Conservation (phyloP, 2,113 vertebrate species). For the Poecile atricapillus region DNA sequence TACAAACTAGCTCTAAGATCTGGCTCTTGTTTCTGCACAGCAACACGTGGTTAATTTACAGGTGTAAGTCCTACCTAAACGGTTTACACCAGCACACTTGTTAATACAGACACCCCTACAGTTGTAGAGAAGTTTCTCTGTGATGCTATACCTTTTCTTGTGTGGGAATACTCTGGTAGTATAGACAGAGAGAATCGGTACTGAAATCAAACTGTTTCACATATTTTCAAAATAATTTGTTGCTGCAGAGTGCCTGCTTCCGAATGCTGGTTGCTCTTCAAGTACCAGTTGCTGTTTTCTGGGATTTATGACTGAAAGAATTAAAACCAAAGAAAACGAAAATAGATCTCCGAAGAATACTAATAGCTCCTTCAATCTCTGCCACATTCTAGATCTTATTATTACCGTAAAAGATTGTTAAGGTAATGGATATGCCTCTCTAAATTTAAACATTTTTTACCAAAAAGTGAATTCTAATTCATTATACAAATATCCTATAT, state of each 20-base stretch:
- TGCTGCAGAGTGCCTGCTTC: background rate
- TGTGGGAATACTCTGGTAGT: background rate
- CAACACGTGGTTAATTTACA: background rate
- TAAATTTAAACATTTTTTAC: background rate
- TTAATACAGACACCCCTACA: background rate
- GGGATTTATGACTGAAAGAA: conserved; percentile 33
- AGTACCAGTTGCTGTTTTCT: background rate
- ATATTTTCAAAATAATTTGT: background rate
- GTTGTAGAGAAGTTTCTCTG: background rate
- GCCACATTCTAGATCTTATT: background rate
- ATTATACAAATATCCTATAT: background rate
- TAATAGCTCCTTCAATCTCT: background rate
- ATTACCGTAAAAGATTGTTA: background rate
- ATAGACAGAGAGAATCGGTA: background rate
- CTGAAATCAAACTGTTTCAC: background rate
- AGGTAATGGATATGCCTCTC: background rate
- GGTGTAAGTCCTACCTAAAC: background rate
- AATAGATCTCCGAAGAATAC: background rate
- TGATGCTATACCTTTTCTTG: background rate
- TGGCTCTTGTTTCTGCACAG: background rate
- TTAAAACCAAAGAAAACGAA: conserved; percentile 34
- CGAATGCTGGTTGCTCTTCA: background rate
- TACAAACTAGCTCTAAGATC: background rate
- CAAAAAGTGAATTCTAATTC: background rate
- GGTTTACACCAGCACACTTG: background rate